phyloP scores from a whole-genome alignment of 2,888 invertebrate genomes.

The Melolontha melolontha region DNA sequence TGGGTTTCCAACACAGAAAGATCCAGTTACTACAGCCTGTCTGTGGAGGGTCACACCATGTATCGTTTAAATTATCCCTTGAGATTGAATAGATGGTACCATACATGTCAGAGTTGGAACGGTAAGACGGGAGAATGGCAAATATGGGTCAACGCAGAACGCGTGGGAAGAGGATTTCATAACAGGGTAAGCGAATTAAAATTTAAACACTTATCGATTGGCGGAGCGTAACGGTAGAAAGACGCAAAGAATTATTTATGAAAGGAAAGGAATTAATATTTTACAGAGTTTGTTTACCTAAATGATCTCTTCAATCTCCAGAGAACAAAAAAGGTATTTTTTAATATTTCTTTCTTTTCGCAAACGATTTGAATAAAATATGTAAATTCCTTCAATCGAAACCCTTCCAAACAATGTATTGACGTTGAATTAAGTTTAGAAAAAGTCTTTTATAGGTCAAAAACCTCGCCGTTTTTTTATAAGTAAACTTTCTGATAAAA shows the following conservation, averaged over 20 bases:
- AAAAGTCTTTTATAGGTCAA: background rate
- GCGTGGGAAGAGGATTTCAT: constrained; percentile 88
- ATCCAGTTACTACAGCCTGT: constrained; percentile 85
- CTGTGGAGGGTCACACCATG: constrained; percentile 85
- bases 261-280: constrained; percentile 13
- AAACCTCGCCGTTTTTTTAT: too few relatives aligned
- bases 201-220: constrained; percentile 36
- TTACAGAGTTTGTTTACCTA: constrained; percentile 34
- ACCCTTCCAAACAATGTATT: background rate
- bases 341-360: too few relatives aligned
- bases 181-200: constrained; percentile 76
- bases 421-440: constrained; percentile 23
- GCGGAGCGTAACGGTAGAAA: background rate
- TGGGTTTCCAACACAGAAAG: constrained; percentile 86
- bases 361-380: constrained; percentile 14
- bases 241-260: constrained; percentile 34
- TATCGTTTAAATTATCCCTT: constrained; percentile 80
- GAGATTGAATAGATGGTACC: constrained; percentile 82
- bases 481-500: too few relatives aligned
- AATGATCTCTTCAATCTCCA: constrained; percentile 9
- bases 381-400: constrained; percentile 22
- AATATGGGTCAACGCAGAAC: constrained; percentile 87
- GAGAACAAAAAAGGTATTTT: too few relatives aligned
- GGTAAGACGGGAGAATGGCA: constrained; percentile 92
- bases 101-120: constrained; percentile 90